Conservation (phyloP, 2,113 vertebrate species). For the Cacatua alba region DNA sequence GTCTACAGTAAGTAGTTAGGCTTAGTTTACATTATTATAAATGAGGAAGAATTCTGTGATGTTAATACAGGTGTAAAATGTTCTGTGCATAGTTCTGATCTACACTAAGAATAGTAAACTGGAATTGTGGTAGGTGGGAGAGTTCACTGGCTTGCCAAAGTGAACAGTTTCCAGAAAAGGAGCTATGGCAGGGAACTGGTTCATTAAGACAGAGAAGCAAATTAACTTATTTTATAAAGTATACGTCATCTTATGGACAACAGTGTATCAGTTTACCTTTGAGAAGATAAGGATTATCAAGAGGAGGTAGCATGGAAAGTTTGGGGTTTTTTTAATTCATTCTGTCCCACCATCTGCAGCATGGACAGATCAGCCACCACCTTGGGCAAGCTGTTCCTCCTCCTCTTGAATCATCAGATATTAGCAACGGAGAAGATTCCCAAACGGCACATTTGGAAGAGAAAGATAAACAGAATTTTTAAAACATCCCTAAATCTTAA, state of each 20-base stretch:
- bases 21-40: not conserved
- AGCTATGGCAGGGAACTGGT: not conserved
- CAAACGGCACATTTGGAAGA: not conserved
- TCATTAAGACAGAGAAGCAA: not conserved
- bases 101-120: not conserved
- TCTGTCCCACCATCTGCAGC: not conserved
- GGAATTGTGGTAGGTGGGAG: not conserved
- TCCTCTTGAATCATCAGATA: not conserved
- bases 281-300: conserved; percentile 11
- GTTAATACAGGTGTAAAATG: not conserved
- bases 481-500: not conserved
- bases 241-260: not conserved
- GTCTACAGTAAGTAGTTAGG: not conserved
- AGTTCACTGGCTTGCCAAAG: not conserved
- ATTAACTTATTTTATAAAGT: not conserved
- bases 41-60: not conserved
- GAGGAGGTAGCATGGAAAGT: not conserved
- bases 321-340: not conserved
- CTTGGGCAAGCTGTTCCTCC: not conserved
- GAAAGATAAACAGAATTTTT: conserved; percentile 23
- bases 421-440: not conserved
- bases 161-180: not conserved
- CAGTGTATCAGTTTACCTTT: not conserved
- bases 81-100: not conserved
- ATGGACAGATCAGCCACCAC: not conserved